phyloP scores from a whole-genome alignment of 2,113 vertebrate genomes.

The Podarcis raffonei region DNA sequence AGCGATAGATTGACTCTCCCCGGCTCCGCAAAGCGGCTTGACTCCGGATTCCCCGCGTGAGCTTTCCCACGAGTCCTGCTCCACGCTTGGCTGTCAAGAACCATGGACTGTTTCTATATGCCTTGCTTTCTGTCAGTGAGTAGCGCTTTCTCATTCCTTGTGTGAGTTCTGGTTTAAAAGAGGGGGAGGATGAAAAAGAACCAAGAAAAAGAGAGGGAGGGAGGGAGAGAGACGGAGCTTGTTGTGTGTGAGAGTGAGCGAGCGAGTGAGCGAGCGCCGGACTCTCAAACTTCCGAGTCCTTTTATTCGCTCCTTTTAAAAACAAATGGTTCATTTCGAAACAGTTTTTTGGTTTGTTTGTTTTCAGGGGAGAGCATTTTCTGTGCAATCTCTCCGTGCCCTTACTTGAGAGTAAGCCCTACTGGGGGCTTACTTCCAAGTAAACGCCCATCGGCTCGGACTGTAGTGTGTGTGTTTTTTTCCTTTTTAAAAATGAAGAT shows the following conservation, averaged over 20 bases:
- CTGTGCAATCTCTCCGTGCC: neutral
- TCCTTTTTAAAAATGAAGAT: too few relatives aligned
- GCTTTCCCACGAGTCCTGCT: constrained; percentile 65
- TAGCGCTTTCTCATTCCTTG: constrained; percentile 71
- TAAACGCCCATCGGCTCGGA: neutral
- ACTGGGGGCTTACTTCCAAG: neutral
- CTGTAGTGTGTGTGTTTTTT: neutral
- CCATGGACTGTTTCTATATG: constrained; percentile 99
- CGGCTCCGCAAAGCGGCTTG: constrained; percentile 77
- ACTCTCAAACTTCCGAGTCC: neutral
- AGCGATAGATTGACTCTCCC: constrained; percentile 46
- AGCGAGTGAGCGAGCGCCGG: neutral
- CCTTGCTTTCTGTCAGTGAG: constrained; percentile 98
- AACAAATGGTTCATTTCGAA: neutral
- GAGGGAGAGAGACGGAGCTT: too few relatives aligned
- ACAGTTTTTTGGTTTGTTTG: neutral
- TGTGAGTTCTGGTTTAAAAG: too few relatives aligned
- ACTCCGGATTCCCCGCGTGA: neutral
- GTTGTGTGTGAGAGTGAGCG: neutral
- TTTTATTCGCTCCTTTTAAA: constrained; percentile 31
- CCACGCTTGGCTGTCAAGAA: constrained; percentile 89
- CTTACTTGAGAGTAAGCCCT: neutral
- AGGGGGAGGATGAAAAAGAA: too few relatives aligned
- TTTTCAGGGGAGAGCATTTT: neutral
- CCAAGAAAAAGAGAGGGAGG: too few relatives aligned